Conservation (phyloP, 2,888 invertebrate genomes). For the Azorinus chamasolen region DNA sequence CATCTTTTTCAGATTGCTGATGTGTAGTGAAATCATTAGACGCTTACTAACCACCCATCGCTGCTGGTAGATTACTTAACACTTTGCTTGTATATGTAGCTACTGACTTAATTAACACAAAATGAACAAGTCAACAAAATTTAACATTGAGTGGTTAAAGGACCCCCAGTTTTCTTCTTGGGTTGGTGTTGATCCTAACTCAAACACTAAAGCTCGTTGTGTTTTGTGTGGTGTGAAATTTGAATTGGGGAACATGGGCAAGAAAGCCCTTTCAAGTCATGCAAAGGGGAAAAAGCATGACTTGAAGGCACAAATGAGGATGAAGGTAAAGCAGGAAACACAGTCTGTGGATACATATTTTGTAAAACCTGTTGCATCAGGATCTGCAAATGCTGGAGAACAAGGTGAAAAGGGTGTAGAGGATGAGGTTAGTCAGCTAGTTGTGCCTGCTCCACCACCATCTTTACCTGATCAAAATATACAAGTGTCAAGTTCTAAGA, state of each 20-base stretch:
- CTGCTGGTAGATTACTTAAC: too few species aligned
- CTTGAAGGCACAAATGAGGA: constrained; percentile 20
- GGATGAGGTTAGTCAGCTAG: constrained; percentile 22
- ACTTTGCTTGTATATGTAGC: too few species aligned
- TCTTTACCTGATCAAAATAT: neutral
- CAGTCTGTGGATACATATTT: constrained; percentile 24
- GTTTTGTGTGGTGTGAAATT: constrained; percentile 26
- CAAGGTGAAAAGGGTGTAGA: constrained; percentile 8
- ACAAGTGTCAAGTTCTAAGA: neutral
- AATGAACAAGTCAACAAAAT: constrained; percentile 35
- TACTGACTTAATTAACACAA: too few species aligned
- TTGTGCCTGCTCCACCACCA: constrained; percentile 29
- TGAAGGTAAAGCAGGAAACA: constrained; percentile 34
- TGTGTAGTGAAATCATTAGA: too few species aligned
- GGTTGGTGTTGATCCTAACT: constrained; percentile 29
- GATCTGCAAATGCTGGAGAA: constrained; percentile 13
- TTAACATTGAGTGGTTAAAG: constrained; percentile 34
- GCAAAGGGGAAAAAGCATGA: constrained; percentile 36
- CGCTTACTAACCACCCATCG: too few species aligned
- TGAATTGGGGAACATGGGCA: constrained; percentile 50
- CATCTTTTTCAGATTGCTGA: too few species aligned
- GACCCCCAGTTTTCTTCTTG: constrained; percentile 22
- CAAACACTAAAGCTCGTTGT: constrained; percentile 21
- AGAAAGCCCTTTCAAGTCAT: constrained; percentile 34
- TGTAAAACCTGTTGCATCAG: constrained; percentile 31